Conservation (phyloP, 64 coral and sea anemone species). For the Porites australiensis region DNA sequence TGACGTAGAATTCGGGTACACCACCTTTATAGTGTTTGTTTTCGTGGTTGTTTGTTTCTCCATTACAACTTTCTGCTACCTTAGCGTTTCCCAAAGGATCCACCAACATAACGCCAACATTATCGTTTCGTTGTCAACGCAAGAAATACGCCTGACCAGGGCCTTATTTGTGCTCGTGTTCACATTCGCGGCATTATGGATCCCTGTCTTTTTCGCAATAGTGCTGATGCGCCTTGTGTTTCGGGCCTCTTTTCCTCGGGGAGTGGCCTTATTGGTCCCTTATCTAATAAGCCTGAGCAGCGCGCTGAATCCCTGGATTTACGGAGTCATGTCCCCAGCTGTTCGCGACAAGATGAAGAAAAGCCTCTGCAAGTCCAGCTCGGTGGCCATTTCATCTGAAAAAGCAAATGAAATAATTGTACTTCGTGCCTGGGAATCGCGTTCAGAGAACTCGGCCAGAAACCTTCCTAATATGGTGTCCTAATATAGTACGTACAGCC, state of each 20-base stretch:
- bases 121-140: not conserved
- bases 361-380: not conserved
- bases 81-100: not conserved
- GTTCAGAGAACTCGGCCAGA: not conserved
- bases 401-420: not conserved
- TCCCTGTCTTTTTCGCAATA: not conserved
- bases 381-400: too few species aligned
- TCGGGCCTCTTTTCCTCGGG: not conserved
- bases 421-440: not conserved
- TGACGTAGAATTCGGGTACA: not conserved
- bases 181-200: not conserved
- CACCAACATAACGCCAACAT: not conserved
- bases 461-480: not conserved
- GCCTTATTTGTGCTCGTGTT: constrained; percentile 16
- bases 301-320: constrained; percentile 21
- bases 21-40: not conserved
- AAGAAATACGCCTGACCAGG: not conserved
- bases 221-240: not conserved
- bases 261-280: not conserved
- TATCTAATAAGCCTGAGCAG: not conserved
- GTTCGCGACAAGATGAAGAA: constrained; percentile 34
- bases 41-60: not conserved
- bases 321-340: constrained; percentile 18
- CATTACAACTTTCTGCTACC: not conserved
- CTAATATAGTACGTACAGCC: not conserved